Evolutionary conservation across 2,888 invertebrate species (phyloP).

Genomic region (Aspidapion aeneum): DNA sequence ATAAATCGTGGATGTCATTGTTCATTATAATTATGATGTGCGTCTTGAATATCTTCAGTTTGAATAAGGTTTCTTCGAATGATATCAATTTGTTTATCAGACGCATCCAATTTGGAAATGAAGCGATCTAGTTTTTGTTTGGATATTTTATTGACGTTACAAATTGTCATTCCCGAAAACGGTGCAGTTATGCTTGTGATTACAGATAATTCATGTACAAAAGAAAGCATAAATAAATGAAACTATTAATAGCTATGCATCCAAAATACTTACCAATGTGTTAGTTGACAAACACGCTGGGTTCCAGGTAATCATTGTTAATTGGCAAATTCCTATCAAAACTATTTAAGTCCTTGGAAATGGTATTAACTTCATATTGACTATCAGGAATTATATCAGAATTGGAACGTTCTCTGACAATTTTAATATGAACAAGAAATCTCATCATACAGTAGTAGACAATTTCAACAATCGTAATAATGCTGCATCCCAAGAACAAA

Average conservation of each 20-base stretch:
- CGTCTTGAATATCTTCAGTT: no score
- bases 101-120: no score
- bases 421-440: neutral
- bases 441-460: slow-evolving; percentile 39
- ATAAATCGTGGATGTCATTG: slow-evolving; percentile 41
- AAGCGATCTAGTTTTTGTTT: no score
- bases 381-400: neutral
- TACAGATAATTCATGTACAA: no score
- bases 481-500: slow-evolving; percentile 47
- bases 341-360: slow-evolving; percentile 17
- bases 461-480: slow-evolving; percentile 45
- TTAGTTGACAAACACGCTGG: neutral
- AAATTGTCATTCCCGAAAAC: no score
- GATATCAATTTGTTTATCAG: no score
- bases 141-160: no score
- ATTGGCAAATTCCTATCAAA: neutral
- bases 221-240: no score
- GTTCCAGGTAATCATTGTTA: neutral
- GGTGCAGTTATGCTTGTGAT: no score
- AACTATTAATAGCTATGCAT: no score
- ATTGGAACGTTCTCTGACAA: neutral
- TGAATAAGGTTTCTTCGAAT: no score
- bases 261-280: neutral
- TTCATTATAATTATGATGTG: slow-evolving; percentile 29
- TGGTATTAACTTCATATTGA: neutral